Percentiles rank a stretch among this genome's conserved stretches.
Conservation (phyloP, 2,797 vertebrate species). For the Echeneis naucrates region DNA sequence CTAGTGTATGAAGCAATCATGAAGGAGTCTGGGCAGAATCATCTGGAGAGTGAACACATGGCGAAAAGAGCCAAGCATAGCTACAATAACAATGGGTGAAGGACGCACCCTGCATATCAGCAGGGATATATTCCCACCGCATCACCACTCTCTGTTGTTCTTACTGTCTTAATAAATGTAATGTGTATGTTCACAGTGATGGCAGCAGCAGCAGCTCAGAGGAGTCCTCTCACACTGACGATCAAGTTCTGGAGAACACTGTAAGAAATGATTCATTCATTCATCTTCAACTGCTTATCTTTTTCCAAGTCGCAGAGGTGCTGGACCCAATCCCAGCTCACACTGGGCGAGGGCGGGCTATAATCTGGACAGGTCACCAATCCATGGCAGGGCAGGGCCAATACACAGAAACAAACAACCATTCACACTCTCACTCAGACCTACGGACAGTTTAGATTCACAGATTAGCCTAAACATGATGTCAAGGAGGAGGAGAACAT, state of each 20-base stretch:
- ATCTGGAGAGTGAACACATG: slow-evolving; percentile 87
- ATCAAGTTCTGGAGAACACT: slow-evolving; percentile 82
- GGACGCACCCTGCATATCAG: not conserved
- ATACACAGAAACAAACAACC: too few relatives aligned
- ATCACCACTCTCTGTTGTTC: not conserved
- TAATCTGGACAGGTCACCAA: too few relatives aligned
- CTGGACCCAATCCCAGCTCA: too few relatives aligned
- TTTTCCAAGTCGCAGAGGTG: too few relatives aligned
- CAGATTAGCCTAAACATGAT: too few relatives aligned
- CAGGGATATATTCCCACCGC: too few relatives aligned
- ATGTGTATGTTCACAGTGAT: slow-evolving; percentile 71
- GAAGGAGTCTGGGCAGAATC: slow-evolving; percentile 80
- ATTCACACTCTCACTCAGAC: too few relatives aligned
- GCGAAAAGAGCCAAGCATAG: slow-evolving; percentile 88
- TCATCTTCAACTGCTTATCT: too few relatives aligned
- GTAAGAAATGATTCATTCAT: slow-evolving; percentile 83
- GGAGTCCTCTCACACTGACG: slow-evolving; percentile 83
- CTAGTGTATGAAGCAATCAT: slow-evolving; percentile 88
- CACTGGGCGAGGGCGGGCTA: too few relatives aligned
- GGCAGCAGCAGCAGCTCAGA: slow-evolving; percentile 82
- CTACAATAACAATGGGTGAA: slow-evolving; percentile 85
- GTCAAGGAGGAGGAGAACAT: too few relatives aligned
- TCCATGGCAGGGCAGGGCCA: too few relatives aligned
- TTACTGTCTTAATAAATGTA: not conserved
- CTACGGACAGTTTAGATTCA: too few relatives aligned